Evolutionary conservation across 1,140 invertebrate genomes (phyloP).

Genomic region (Palaemon carinicauda): DNA sequence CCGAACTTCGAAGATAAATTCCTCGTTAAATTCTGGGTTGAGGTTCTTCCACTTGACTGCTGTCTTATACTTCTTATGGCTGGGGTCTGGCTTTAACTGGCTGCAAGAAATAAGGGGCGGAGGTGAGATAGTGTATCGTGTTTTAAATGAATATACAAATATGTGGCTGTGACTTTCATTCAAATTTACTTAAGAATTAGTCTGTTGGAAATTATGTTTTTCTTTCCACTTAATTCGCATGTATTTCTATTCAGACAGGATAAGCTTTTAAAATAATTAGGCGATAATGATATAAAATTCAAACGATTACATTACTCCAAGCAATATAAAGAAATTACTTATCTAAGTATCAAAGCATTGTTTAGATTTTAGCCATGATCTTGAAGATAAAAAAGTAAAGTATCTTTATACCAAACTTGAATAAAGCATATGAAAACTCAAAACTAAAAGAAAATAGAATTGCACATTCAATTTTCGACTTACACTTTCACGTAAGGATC

Average conservation of each 20-base stretch:
- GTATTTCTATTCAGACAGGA: too few species aligned
- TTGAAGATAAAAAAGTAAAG: neutral
- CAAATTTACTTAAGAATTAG: too few species aligned
- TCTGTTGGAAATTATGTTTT: too few species aligned
- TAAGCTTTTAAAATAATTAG: too few species aligned
- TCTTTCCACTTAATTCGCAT: too few species aligned
- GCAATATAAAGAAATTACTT: too few species aligned
- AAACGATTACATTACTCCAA: too few species aligned
- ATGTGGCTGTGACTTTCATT: too few species aligned
- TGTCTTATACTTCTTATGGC: constrained; percentile 83
- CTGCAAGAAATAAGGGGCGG: constrained; percentile 63
- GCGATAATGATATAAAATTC: too few species aligned
- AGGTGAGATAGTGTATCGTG: neutral
- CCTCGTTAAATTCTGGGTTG: constrained; percentile 93
- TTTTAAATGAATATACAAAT: neutral
- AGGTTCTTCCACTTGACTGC: constrained; percentile 90
- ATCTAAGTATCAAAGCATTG: too few species aligned
- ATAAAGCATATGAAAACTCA: neutral
- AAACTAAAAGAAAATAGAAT: neutral
- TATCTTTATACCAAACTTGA: neutral
- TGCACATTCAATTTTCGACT: constrained; percentile 64
- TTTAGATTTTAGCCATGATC: too few species aligned
- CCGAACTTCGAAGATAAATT: constrained; percentile 87
- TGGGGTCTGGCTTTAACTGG: constrained; percentile 78
- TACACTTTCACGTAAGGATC: constrained; percentile 93